These are phyloP conservation scores for Leptopterna dolabrata DNA, from an alignment of 2,888 invertebrate genomes.

Conservation along the genomic window DNA sequence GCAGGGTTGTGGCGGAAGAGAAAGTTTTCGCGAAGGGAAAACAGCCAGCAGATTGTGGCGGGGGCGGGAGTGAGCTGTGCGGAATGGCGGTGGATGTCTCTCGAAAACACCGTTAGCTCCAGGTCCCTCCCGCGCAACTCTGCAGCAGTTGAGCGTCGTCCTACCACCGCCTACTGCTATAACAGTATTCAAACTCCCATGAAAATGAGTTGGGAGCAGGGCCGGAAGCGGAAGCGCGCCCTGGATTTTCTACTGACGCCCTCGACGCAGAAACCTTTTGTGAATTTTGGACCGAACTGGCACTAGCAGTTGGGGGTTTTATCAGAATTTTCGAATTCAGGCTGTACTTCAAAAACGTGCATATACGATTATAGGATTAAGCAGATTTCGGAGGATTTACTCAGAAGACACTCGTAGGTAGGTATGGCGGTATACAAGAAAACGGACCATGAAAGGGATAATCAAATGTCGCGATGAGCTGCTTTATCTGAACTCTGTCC, in stretches of 20 bases:
- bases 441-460: too few species aligned
- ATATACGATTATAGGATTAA: too few species aligned
- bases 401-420: too few species aligned
- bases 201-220: background rate
- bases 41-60: background rate
- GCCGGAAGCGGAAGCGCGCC: constrained; percentile 12
- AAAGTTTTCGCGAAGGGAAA: constrained; percentile 49
- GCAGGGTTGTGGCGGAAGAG: constrained; percentile 32
- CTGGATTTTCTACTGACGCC: background rate
- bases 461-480: too few species aligned
- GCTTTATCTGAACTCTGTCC: too few species aligned
- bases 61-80: background rate
- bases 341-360: too few species aligned
- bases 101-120: background rate
- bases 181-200: background rate
- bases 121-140: background rate
- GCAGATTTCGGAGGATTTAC: too few species aligned
- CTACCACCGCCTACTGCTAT: background rate
- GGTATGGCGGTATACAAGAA: too few species aligned
- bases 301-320: too few species aligned
- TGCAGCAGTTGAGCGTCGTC: background rate
- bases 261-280: too few species aligned
- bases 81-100: background rate
- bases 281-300: too few species aligned
- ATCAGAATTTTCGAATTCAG: too few species aligned